Conservation (phyloP, 2,888 invertebrate genomes). For the Cantharis nigra region DNA sequence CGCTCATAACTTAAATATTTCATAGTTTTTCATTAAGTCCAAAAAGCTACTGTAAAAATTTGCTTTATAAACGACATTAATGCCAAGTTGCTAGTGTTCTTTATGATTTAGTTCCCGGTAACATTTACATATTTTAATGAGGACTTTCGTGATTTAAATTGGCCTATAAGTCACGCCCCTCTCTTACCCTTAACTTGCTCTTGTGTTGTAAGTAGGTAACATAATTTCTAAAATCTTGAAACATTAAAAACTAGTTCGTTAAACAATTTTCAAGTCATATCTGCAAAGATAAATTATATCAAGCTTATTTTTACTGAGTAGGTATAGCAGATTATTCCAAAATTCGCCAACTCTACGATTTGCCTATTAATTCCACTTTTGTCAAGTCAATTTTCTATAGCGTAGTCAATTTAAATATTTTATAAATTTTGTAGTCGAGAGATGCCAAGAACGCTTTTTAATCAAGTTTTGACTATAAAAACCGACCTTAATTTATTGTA, state of each 20-base stretch:
- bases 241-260: not conserved
- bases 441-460: not conserved
- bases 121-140: constrained; percentile 52
- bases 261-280: not conserved
- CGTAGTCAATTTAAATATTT: not conserved
- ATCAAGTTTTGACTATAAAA: not conserved
- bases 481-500: not conserved
- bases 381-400: not conserved
- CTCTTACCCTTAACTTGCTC: constrained; percentile 32
- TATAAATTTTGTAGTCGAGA: not conserved
- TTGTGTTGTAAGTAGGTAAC: constrained; percentile 32
- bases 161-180: constrained; percentile 34
- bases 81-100: constrained; percentile 47
- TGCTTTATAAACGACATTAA: constrained; percentile 43
- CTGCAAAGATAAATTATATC: not conserved
- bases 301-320: not conserved
- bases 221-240: not conserved
- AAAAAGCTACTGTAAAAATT: constrained; percentile 31
- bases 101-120: constrained; percentile 48
- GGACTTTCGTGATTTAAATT: constrained; percentile 45
- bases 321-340: not conserved
- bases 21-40: constrained; percentile 24
- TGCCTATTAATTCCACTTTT: not conserved
- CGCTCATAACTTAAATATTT: constrained; percentile 4
- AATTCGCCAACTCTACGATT: not conserved